Evolutionary conservation across 2,113 vertebrate species (phyloP).

Genomic region (Gnathonemus echidnorhynchus): DNA sequence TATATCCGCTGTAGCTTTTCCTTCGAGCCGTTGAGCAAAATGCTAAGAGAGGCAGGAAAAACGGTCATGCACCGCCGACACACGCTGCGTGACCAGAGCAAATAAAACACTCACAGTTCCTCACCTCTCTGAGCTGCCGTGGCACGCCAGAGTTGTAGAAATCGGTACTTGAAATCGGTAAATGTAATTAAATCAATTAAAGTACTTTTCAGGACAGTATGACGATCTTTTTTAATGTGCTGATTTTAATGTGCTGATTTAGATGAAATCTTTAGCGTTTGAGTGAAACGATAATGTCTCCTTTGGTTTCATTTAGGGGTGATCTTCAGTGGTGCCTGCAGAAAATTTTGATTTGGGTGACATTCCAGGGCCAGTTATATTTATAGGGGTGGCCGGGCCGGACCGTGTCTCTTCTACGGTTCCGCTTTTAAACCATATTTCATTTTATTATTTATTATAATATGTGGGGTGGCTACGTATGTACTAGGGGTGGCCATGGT

Average conservation of each 20-base stretch:
- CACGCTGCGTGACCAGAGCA: not conserved
- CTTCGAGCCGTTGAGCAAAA: not conserved
- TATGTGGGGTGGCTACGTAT: not conserved
- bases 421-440: not conserved
- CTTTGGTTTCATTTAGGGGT: not conserved
- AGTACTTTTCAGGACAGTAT: not conserved
- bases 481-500: not conserved
- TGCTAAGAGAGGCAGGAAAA: not conserved
- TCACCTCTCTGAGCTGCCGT: not conserved
- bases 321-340: not conserved
- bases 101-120: not conserved
- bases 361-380: not conserved
- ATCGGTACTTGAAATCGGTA: not conserved
- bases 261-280: not conserved
- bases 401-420: not conserved
- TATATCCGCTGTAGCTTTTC: not conserved
- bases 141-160: not conserved
- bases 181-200: not conserved
- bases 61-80: not conserved
- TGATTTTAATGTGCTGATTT: not conserved
- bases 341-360: not conserved
- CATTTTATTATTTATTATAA: not conserved
- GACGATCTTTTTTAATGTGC: not conserved
- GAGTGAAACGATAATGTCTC: not conserved
- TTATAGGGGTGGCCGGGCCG: not conserved